Base-by-base conservation (phyloP, 1,140 invertebrate genomes). In the Drosophila arawakana region DNA sequence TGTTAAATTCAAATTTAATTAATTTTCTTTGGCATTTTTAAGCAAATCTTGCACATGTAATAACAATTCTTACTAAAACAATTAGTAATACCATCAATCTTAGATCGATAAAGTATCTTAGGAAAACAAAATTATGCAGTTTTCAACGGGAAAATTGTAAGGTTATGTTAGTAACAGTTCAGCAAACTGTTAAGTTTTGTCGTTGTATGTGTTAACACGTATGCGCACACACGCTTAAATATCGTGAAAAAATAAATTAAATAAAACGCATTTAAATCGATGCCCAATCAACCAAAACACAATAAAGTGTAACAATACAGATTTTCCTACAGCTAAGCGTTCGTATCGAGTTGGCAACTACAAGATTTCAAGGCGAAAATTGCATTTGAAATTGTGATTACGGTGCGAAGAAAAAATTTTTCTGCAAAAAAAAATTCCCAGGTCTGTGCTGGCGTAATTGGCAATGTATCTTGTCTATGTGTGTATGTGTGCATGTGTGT, bases 381-480 rank as follows among this genome's bases (percentile, higher is more conserved):
- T 78, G 63, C 72, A 84, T 81, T 81, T 78, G 61, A 89, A 89
- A 90, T 72, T 89, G 81, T 77, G 80, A 76, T 76, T 79, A 60
- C 74, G 66, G 76, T 82, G 80, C 69, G 57, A 78, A 76, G 78
- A 83, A 89, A 88, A 58, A 63, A 13, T 65, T 88, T 76, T 76
- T 73, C 73, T 71, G 83, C 83, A 60, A 73, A 73, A 74, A 83
- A 83, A 82, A 89, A 89, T 84, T 89, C 84, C 85, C 84, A 88
- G 84, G 84, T 89, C 83, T 86, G 82, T 88, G 80, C 61, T 80
- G 65, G 76, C 73, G 66, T 81, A 80, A 71, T 69, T 83, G 60
- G 62, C 71, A 58, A 66, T 78, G 60, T 60, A 60, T 74, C 43
- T 78, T 67, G 65, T 52, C 10, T 30, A 34, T 80, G 68, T 69